A percentile compares a stretch with the other conserved stretches of the same genome.
Evolutionary conservation across 2,888 invertebrate genomes (phyloP).

Genomic region (Homarus gammarus): DNA sequence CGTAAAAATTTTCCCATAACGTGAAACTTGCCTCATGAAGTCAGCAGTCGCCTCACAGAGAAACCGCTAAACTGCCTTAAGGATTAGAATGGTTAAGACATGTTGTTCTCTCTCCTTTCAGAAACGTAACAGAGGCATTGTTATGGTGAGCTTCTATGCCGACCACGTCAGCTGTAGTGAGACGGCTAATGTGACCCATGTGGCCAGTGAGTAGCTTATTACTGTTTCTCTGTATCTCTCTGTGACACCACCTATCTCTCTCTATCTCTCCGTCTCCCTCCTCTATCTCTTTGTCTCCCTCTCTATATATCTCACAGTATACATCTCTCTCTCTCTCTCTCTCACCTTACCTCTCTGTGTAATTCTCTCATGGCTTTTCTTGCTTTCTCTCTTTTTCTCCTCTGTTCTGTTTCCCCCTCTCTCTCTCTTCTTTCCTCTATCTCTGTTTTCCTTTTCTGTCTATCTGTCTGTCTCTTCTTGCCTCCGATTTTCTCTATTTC

Average conservation of each 20-base stretch:
- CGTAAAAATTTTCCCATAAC: no score
- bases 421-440: not conserved
- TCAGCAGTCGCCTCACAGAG: no score
- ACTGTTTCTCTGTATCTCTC: constrained; percentile 19
- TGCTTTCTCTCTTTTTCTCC: not conserved
- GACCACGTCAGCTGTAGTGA: constrained; percentile 91
- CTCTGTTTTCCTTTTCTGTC: not conserved
- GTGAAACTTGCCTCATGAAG: no score
- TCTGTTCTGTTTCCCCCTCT: no score
- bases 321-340: constrained; percentile 26
- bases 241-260: constrained; percentile 20
- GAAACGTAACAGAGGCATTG: constrained; percentile 90
- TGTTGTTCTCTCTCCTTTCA: constrained; percentile 77
- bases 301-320: constrained; percentile 37
- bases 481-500: no score
- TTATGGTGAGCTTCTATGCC: constrained; percentile 96
- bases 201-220: constrained; percentile 83
- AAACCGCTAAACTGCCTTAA: no score
- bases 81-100: not conserved
- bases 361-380: not conserved
- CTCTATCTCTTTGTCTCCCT: constrained; percentile 30
- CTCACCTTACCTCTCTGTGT: not conserved
- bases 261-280: not conserved
- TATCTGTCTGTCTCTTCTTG: not conserved
- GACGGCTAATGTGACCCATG: constrained; percentile 88